Percentiles rank a stretch among this genome's conserved stretches.
Conservation (phyloP, 2,888 invertebrate species). For the Hirtodrosophila confusa region DNA sequence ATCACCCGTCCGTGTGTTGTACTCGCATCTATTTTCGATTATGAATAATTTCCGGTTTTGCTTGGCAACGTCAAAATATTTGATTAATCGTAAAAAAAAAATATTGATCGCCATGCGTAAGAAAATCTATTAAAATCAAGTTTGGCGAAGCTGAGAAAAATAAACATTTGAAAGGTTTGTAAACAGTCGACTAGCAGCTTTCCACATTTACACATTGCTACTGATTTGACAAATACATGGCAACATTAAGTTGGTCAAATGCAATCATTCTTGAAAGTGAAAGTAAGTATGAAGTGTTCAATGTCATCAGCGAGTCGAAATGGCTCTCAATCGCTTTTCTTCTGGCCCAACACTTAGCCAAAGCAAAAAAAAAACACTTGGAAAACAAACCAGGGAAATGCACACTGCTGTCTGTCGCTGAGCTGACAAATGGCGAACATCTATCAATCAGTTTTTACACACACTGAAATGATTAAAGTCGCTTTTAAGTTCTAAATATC, state of each 20-base stretch:
- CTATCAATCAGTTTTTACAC: slow-evolving; percentile 33
- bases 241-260: too few species aligned
- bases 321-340: not conserved
- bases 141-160: too few species aligned
- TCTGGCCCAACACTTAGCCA: not conserved
- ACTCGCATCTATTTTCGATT: slow-evolving; percentile 7
- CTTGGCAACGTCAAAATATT: slow-evolving; percentile 7
- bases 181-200: too few species aligned
- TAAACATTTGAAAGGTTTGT: too few species aligned
- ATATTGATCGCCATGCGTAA: not conserved
- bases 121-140: not conserved
- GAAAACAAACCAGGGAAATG: slow-evolving; percentile 5
- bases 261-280: not conserved
- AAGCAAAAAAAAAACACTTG: slow-evolving; percentile 3
- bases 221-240: too few species aligned
- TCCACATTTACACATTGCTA: too few species aligned
- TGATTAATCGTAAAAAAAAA: slow-evolving; percentile 7
- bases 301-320: slow-evolving; percentile 14
- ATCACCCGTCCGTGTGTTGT: not conserved
- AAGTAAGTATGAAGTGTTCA: slow-evolving; percentile 5
- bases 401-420: slow-evolving; percentile 7
- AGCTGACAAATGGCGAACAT: slow-evolving; percentile 23
- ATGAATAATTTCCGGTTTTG: slow-evolving; percentile 37
- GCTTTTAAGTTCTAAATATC: not conserved
- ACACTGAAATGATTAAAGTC: slow-evolving; percentile 17